These are phyloP conservation scores for Ylistrum balloti DNA, from an alignment of 1,140 invertebrate genomes.

Conservation along the genomic window DNA sequence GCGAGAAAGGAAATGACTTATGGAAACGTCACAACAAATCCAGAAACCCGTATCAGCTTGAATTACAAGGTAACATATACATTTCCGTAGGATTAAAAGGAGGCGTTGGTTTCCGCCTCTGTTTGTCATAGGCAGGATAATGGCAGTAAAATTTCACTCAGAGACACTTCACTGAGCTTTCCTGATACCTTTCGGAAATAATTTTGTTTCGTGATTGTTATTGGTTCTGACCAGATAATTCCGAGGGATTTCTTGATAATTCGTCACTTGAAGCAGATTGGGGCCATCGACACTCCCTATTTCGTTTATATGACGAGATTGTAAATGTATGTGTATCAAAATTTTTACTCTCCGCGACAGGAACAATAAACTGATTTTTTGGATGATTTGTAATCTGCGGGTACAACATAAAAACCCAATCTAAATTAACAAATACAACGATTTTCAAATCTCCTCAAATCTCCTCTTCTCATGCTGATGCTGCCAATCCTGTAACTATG, in stretches of 20 bases:
- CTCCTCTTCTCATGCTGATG: too few relatives aligned
- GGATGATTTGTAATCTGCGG: too few relatives aligned
- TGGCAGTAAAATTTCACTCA: background rate
- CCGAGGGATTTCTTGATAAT: background rate
- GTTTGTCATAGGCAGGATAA: background rate
- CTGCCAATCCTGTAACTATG: too few relatives aligned
- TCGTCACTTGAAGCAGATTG: background rate
- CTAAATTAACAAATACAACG: too few relatives aligned
- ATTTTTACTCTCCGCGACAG: too few relatives aligned
- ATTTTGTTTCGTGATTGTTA: background rate
- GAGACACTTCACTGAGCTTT: background rate
- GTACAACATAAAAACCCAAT: too few relatives aligned
- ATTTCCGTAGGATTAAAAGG: background rate
- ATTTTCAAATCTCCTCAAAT: too few relatives aligned
- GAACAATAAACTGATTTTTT: too few relatives aligned
- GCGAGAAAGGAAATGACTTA: background rate
- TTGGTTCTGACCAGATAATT: background rate
- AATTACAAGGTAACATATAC: background rate
- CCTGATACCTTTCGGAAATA: constrained; percentile 18
- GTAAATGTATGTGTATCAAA: too few relatives aligned
- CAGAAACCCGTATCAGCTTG: background rate
- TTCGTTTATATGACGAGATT: too few relatives aligned
- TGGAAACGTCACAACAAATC: background rate
- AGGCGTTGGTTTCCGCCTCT: background rate
- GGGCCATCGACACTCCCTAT: background rate